A percentile compares a stretch with the other conserved stretches of the same genome.
phyloP scores from a whole-genome alignment of 2,797 vertebrate genomes.

The Myoxocephalus aenaeus region DNA sequence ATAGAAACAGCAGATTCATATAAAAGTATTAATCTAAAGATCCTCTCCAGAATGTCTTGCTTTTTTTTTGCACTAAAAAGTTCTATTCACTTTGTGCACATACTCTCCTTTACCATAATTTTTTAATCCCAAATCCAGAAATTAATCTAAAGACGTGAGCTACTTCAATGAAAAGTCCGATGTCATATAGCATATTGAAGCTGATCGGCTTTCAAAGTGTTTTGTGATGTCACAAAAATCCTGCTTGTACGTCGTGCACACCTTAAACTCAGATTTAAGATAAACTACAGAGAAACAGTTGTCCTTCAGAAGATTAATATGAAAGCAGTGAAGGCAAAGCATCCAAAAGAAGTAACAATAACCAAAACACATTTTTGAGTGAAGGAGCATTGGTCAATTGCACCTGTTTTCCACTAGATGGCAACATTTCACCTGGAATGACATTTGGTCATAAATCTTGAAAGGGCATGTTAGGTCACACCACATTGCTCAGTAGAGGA shows the following conservation, averaged over 20 bases:
- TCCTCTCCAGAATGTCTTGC: too few species aligned
- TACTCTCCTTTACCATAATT: not conserved
- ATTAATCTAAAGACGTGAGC: not conserved
- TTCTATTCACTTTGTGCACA: too few species aligned
- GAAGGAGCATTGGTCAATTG: not conserved
- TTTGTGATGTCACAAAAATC: not conserved
- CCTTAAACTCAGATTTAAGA: not conserved
- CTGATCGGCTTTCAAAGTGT: not conserved
- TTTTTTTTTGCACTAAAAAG: too few species aligned
- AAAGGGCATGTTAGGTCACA: constrained; percentile 67
- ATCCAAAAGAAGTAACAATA: not conserved
- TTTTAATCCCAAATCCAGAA: not conserved
- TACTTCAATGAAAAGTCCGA: not conserved
- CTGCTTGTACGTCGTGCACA: not conserved
- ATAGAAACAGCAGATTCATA: not conserved
- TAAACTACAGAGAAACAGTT: not conserved
- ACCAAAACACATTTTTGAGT: not conserved
- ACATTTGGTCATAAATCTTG: constrained; percentile 9
- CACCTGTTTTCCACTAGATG: constrained; percentile 59
- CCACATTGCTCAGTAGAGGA: not conserved
- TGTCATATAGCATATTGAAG: not conserved
- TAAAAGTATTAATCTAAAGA: too few species aligned
- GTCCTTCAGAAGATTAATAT: not conserved
- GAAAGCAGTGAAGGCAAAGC: not conserved
- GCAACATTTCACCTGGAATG: constrained; percentile 36